Evolutionary conservation across 2,888 invertebrate genomes (phyloP).

Genomic region (Mesoligia furuncula): DNA sequence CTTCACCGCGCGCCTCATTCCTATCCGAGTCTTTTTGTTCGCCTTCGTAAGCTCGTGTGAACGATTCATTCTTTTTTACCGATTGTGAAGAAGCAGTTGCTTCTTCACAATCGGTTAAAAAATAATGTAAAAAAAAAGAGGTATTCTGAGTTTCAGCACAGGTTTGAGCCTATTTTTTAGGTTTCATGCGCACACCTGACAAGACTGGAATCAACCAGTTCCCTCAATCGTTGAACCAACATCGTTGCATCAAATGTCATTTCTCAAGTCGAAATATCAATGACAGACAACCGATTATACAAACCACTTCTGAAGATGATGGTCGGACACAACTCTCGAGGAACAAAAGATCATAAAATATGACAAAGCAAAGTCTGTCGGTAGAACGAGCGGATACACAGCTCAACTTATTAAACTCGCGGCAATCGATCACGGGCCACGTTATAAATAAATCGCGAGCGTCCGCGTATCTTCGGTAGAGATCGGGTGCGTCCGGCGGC

Average conservation of each 20-base stretch:
- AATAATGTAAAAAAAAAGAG: too few relatives aligned
- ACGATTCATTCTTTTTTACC: too few relatives aligned
- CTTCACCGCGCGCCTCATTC: constrained; percentile 40
- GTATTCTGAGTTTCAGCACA: neutral
- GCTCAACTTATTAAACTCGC: constrained; percentile 51
- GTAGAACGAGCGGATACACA: constrained; percentile 51
- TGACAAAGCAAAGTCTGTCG: constrained; percentile 35
- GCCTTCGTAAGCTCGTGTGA: constrained; percentile 19
- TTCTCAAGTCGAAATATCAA: constrained; percentile 20
- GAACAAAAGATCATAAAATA: constrained; percentile 49
- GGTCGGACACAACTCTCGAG: constrained; percentile 14
- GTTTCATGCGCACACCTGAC: neutral
- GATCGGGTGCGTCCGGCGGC: constrained; percentile 56
- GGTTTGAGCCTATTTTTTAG: too few relatives aligned
- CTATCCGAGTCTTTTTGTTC: constrained; percentile 29
- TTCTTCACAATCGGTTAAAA: too few relatives aligned
- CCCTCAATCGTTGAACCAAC: neutral
- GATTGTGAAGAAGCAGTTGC: too few relatives aligned
- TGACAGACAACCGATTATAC: constrained; percentile 11
- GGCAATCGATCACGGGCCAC: constrained; percentile 49
- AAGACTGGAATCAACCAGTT: neutral
- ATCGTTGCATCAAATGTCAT: constrained; percentile 9
- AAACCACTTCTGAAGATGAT: constrained; percentile 21
- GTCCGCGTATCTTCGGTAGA: constrained; percentile 49
- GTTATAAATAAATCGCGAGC: constrained; percentile 62